Conservation (phyloP, 2,797 vertebrate genomes). For the Xyrichtys novacula region DNA sequence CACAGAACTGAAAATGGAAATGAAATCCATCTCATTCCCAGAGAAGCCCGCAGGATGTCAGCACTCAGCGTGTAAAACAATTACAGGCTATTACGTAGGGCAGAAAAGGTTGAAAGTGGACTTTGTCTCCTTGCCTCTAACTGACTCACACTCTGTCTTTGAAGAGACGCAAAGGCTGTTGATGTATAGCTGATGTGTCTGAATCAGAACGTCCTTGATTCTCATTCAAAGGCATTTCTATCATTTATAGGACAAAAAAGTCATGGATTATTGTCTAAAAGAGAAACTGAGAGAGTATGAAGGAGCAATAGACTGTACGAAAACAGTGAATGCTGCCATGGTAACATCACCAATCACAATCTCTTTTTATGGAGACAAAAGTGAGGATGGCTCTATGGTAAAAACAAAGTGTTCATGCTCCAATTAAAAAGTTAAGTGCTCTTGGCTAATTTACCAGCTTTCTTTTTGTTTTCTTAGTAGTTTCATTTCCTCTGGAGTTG, state of each 20-base stretch:
- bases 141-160: slow-evolving; percentile 28
- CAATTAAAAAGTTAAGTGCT: too few relatives aligned
- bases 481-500: too few relatives aligned
- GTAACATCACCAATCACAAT: too few relatives aligned
- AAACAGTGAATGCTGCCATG: too few relatives aligned
- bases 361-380: too few relatives aligned
- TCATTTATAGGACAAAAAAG: slow-evolving; percentile 1
- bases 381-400: too few relatives aligned
- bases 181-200: not conserved
- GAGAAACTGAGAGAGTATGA: not conserved
- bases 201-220: not conserved
- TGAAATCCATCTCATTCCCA: slow-evolving; percentile 67
- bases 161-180: slow-evolving; percentile 32
- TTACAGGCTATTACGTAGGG: slow-evolving; percentile 60
- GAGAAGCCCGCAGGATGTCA: slow-evolving; percentile 66
- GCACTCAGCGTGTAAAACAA: slow-evolving; percentile 70
- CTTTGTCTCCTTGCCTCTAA: slow-evolving; percentile 67
- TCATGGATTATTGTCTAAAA: not conserved
- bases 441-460: too few relatives aligned
- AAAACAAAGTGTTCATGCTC: too few relatives aligned
- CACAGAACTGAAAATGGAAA: slow-evolving; percentile 74
- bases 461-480: too few relatives aligned
- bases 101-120: slow-evolving; percentile 36
- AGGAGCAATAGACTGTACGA: too few relatives aligned
- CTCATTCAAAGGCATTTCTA: not conserved